Conservation (phyloP, 2,113 vertebrate species). For the rabbit (Oryctolagus cuniculus) region DNA sequence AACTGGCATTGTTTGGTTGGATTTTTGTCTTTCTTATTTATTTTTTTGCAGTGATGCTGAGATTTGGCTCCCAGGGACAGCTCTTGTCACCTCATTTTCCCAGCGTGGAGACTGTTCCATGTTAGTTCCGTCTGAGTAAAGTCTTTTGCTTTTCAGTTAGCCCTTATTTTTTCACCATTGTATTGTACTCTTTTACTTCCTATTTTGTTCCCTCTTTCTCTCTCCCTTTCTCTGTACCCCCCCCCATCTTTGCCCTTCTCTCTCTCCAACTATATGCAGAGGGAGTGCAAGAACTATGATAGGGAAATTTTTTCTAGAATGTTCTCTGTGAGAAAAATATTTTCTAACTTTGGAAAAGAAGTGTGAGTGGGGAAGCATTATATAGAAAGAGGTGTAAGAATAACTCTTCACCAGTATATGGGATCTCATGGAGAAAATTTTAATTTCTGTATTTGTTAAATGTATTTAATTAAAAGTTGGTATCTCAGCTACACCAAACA, state of each 20-base stretch:
- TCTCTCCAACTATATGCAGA: neutral
- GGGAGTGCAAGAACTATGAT: neutral
- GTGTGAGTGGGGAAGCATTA: neutral
- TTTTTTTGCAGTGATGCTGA: constrained; percentile 53
- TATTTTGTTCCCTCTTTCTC: neutral
- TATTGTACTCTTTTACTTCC: neutral
- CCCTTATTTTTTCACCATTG: constrained; percentile 20
- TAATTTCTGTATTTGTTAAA: neutral
- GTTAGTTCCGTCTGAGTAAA: constrained; percentile 53
- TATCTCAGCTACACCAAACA: neutral
- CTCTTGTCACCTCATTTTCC: constrained; percentile 53
- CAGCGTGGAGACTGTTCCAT: neutral
- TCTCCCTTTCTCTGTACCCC: neutral
- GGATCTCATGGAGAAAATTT: neutral
- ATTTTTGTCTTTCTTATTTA: constrained; percentile 24
- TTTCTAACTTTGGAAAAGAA: constrained; percentile 14
- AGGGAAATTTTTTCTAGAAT: constrained; percentile 9
- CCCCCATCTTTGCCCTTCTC: too few species aligned
- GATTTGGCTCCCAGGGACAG: constrained; percentile 36
- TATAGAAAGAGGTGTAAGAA: neutral
- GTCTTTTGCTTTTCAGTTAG: constrained; percentile 5
- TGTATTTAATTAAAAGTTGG: neutral
- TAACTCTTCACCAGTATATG: neutral
- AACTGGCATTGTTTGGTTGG: constrained; percentile 26
- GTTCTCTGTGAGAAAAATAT: neutral